Conservation (phyloP, 2,888 invertebrate genomes). For the Rambutsinella grinnellia region DNA sequence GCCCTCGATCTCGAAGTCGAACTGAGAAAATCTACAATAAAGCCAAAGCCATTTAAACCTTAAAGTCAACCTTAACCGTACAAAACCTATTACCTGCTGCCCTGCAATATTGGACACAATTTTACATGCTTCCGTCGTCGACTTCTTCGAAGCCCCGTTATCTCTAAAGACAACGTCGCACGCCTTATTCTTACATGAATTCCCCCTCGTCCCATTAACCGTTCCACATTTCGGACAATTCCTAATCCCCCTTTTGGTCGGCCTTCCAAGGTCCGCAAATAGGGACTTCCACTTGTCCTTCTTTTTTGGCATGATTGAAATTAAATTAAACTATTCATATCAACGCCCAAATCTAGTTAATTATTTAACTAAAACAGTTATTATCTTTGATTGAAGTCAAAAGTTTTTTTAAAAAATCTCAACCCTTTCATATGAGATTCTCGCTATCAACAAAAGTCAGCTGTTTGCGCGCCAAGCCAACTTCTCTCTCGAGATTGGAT, state of each 20-base stretch:
- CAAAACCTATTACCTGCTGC: constrained; percentile 37
- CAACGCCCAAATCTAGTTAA: too few relatives aligned
- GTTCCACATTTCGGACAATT: constrained; percentile 83
- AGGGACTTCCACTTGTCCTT: constrained; percentile 67
- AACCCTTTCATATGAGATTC: too few relatives aligned
- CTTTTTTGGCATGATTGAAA: constrained; percentile 49
- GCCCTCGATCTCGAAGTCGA: constrained; percentile 72
- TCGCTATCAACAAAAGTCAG: neutral
- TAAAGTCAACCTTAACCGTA: neutral
- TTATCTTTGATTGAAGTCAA: too few relatives aligned
- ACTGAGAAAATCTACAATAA: constrained; percentile 76
- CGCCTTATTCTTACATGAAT: constrained; percentile 79
- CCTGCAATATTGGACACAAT: constrained; percentile 68
- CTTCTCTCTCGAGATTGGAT: neutral
- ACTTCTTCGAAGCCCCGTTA: constrained; percentile 71
- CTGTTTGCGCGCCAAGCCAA: neutral
- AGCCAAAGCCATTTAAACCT: constrained; percentile 53
- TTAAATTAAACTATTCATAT: neutral
- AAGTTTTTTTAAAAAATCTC: too few relatives aligned
- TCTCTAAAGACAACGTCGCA: constrained; percentile 79
- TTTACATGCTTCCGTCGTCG: constrained; percentile 77
- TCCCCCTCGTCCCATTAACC: constrained; percentile 79
- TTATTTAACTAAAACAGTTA: too few relatives aligned
- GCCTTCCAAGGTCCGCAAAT: constrained; percentile 75
- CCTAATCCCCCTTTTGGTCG: constrained; percentile 79